These are phyloP conservation scores for Rousettus leschenaultii DNA, from an alignment of 2,113 vertebrate species.

Conservation along the genomic window DNA sequence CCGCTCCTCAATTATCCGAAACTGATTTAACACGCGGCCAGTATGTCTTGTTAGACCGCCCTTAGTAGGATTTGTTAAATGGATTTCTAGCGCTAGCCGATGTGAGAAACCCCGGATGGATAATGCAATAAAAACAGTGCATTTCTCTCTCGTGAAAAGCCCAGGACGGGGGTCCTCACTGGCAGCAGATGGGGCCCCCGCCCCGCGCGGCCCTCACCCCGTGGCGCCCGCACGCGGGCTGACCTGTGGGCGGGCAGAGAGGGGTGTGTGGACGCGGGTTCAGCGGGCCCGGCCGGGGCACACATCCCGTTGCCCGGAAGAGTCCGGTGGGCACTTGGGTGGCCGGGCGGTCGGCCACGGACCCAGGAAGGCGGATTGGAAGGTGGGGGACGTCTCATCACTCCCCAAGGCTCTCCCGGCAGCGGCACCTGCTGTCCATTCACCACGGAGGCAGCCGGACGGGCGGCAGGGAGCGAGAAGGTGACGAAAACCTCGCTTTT, in stretches of 20 bases:
- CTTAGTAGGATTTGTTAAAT: neutral
- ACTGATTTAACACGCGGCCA: neutral
- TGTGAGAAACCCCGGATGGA: neutral
- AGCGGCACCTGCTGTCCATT: fast-evolving
- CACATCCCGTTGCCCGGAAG: neutral
- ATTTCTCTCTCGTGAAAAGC: neutral
- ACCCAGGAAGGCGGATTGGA: neutral
- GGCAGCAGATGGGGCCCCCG: fast-evolving
- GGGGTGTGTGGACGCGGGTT: too few species aligned
- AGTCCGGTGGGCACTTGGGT: neutral
- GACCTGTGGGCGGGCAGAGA: neutral
- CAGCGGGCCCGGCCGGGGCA: too few species aligned
- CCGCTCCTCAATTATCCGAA: neutral
- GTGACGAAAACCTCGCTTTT: neutral
- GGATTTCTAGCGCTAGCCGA: neutral
- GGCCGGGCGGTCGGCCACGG: neutral
- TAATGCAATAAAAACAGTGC: neutral
- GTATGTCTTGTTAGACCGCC: neutral
- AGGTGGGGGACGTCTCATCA: fast-evolving
- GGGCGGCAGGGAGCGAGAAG: too few species aligned
- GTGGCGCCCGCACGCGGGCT: fast-evolving
- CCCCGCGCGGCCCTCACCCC: too few species aligned
- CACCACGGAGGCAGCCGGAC: too few species aligned
- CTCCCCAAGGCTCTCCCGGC: too few species aligned
- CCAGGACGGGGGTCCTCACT: too few species aligned